phyloP scores from a whole-genome alignment of 2,888 invertebrate species.

The Eurytoma californica region DNA sequence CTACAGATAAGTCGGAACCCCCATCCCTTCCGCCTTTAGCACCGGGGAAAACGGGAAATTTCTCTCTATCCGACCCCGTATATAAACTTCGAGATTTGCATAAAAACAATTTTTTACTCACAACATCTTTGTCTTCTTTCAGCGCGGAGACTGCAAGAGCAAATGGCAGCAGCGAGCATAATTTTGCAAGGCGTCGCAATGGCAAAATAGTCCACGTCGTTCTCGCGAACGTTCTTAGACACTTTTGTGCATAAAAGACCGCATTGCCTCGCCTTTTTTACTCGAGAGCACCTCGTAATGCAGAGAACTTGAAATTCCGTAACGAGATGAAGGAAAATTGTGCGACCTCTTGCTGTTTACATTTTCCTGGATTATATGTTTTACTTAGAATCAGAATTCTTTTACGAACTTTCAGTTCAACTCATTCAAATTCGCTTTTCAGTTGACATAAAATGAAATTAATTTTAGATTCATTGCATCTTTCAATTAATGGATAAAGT shows the following conservation, averaged over 20 bases:
- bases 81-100: constrained; percentile 45
- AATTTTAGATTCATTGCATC: too few species aligned
- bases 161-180: not conserved
- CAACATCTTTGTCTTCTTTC: constrained; percentile 8
- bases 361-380: not conserved
- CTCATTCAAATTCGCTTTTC: too few species aligned
- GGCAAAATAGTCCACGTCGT: constrained; percentile 16
- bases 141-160: constrained; percentile 4
- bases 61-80: not conserved
- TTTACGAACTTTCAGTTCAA: too few species aligned
- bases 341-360: not conserved
- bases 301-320: not conserved
- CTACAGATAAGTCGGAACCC: constrained; percentile 18
- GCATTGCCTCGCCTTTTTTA: not conserved
- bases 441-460: too few species aligned
- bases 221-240: constrained; percentile 14
- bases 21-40: not conserved
- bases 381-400: not conserved
- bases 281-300: not conserved
- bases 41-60: not conserved
- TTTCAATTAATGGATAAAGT: too few species aligned
- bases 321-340: constrained; percentile 15
- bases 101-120: constrained; percentile 44
- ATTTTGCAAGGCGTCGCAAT: not conserved
- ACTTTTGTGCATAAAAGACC: constrained; percentile 49